A percentile compares a stretch with the other conserved stretches of the same genome.
phyloP scores from a whole-genome alignment of 2,113 vertebrate species.

The Bufo gargarizans region DNA sequence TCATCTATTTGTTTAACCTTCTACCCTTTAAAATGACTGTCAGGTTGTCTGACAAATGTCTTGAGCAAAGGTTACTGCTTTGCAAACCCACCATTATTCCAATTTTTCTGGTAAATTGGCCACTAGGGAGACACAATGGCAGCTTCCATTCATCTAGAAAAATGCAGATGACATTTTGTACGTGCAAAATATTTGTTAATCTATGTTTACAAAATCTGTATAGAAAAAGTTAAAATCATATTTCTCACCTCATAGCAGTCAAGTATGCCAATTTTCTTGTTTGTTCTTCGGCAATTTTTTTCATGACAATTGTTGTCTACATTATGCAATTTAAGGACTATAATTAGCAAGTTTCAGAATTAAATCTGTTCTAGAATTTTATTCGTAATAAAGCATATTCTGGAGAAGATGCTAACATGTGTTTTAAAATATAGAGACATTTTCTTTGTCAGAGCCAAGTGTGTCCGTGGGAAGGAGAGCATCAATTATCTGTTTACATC shows the following conservation, averaged over 20 bases:
- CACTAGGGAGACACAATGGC: not conserved
- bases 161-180: slow-evolving; percentile 8
- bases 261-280: not conserved
- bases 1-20: slow-evolving; percentile 21
- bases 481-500: not conserved
- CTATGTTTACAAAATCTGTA: not conserved
- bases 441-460: not conserved
- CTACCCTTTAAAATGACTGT: slow-evolving; percentile 3
- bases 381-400: not conserved
- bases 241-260: not conserved
- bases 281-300: not conserved
- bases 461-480: not conserved
- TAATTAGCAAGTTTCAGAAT: not conserved
- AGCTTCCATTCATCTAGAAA: slow-evolving; percentile 14
- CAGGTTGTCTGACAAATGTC: slow-evolving; percentile 24
- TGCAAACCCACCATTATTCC: slow-evolving; percentile 3
- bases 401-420: not conserved
- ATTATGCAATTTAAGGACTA: not conserved
- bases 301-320: not conserved
- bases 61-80: slow-evolving; percentile 21
- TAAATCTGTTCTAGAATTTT: not conserved
- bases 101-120: slow-evolving; percentile 2
- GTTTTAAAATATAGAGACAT: not conserved
- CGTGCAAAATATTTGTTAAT: not conserved
- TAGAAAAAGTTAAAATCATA: not conserved